Conservation (phyloP, 1,140 invertebrate species). For the Musca domestica region DNA sequence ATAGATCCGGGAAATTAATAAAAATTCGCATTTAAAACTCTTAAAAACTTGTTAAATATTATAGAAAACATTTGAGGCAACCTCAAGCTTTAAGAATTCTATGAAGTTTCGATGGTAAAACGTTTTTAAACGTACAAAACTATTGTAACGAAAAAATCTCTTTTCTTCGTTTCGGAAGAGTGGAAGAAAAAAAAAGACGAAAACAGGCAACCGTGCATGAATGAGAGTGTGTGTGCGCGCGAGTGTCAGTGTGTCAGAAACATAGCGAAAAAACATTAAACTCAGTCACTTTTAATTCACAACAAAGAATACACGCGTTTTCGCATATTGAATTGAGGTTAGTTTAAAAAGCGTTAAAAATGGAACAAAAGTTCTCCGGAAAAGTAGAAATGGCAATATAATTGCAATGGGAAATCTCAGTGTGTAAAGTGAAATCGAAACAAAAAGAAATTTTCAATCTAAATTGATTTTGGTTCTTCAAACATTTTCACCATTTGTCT, state of each 20-base stretch:
- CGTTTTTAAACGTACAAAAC: not conserved
- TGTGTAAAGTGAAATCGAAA: no score
- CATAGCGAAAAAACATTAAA: constrained; percentile 4
- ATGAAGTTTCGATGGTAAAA: constrained; percentile 5
- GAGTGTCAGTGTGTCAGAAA: not conserved
- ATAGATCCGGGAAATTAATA: not conserved
- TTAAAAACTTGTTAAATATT: not conserved
- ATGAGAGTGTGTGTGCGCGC: no score
- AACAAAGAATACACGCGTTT: constrained; percentile 19
- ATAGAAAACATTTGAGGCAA: not conserved
- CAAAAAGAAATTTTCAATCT: no score
- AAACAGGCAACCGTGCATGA: not conserved
- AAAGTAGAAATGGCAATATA: not conserved
- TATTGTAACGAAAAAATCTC: not conserved
- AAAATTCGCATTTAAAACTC: constrained; percentile 6
- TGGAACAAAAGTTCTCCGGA: constrained; percentile 1
- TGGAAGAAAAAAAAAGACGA: not conserved
- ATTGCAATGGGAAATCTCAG: no score
- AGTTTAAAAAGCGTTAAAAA: not conserved
- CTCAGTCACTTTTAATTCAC: constrained; percentile 17
- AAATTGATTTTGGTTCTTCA: no score
- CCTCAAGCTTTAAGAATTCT: not conserved
- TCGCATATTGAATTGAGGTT: constrained; percentile 18
- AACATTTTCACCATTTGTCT: no score
- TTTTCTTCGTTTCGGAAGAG: not conserved